Evolutionary conservation across 2,888 invertebrate genomes (phyloP).

Genomic region (Unio pictorum): DNA sequence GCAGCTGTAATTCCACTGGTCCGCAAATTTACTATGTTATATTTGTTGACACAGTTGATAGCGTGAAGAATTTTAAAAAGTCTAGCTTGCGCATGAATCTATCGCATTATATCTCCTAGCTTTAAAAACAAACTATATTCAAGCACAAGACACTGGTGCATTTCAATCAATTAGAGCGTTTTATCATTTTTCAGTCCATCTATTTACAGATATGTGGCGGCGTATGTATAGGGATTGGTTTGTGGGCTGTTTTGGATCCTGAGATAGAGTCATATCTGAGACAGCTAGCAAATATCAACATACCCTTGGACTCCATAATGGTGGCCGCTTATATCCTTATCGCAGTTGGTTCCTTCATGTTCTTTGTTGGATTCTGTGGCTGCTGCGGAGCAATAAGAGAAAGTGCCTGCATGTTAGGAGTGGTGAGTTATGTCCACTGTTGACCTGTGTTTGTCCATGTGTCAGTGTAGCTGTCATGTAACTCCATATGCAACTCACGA

Average conservation of each 20-base stretch:
- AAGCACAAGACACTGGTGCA: too few relatives aligned
- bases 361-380: constrained; percentile 75
- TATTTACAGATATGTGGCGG: constrained; percentile 74
- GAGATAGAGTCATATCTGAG: constrained; percentile 73
- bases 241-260: constrained; percentile 74
- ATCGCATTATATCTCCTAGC: too few relatives aligned
- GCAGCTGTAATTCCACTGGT: too few relatives aligned
- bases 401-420: constrained; percentile 72
- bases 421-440: constrained; percentile 60
- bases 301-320: constrained; percentile 73
- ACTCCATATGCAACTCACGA: too few relatives aligned
- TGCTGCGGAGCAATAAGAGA: constrained; percentile 76
- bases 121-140: too few relatives aligned
- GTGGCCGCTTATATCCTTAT: constrained; percentile 74
- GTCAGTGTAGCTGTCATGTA: too few relatives aligned
- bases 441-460: background rate
- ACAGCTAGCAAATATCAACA: constrained; percentile 71
- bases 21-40: too few relatives aligned
- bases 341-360: constrained; percentile 74
- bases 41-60: too few relatives aligned
- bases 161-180: too few relatives aligned
- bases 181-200: background rate
- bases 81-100: too few relatives aligned
- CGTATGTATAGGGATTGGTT: constrained; percentile 74
- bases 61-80: too few relatives aligned